Conservation (phyloP, 2,797 vertebrate genomes). For the Gouania willdenowi region DNA sequence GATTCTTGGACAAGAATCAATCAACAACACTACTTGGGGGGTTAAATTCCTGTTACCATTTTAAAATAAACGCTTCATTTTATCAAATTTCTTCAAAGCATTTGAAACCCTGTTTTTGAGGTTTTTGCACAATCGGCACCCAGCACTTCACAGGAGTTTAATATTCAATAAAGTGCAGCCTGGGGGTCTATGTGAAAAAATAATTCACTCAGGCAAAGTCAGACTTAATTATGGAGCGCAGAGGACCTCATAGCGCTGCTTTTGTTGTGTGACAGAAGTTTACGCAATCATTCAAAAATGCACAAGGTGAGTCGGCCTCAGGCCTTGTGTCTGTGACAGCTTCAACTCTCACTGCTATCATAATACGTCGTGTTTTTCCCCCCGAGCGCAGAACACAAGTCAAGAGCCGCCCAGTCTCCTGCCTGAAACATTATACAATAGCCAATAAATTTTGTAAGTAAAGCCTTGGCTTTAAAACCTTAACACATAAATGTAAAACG, state of each 20-base stretch:
- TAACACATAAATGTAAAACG: slow-evolving; percentile 63
- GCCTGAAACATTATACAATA: slow-evolving; percentile 69
- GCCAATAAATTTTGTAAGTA: slow-evolving; percentile 63
- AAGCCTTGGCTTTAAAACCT: slow-evolving; percentile 64
- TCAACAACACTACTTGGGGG: not conserved
- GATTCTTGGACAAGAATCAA: too few relatives aligned
- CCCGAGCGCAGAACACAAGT: slow-evolving; percentile 50
- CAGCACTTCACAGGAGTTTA: slow-evolving; percentile 9
- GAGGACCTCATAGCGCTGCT: slow-evolving; percentile 41
- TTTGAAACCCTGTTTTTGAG: too few relatives aligned
- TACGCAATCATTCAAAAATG: slow-evolving; percentile 70
- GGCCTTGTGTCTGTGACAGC: slow-evolving; percentile 60
- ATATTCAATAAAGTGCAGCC: slow-evolving; percentile 37
- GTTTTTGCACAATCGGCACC: slow-evolving; percentile 42
- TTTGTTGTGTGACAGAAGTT: slow-evolving; percentile 66
- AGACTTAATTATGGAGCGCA: slow-evolving; percentile 49
- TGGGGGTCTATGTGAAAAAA: slow-evolving; percentile 29
- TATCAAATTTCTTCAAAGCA: too few relatives aligned
- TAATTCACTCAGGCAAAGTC: slow-evolving; percentile 25
- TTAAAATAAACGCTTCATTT: too few relatives aligned
- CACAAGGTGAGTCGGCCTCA: slow-evolving; percentile 66
- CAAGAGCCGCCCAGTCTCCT: slow-evolving; percentile 41
- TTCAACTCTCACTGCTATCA: slow-evolving; percentile 71
- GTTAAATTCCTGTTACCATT: not conserved
- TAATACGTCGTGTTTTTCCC: slow-evolving; percentile 58